phyloP scores from a whole-genome alignment of 2,113 vertebrate genomes.

The Panthera leo region DNA sequence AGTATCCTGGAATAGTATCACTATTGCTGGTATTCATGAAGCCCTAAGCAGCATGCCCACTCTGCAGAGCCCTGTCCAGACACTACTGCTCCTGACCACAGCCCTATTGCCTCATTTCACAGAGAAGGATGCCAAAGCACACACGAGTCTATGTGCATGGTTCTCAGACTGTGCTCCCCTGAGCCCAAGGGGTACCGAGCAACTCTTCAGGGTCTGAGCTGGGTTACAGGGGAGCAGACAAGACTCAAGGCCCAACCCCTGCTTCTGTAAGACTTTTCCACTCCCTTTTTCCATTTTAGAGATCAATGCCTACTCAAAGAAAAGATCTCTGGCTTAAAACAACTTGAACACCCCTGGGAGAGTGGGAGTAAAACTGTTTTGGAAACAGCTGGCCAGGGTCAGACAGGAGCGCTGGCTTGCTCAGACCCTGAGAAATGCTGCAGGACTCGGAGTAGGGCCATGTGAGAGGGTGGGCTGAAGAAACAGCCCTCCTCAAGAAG shows the following conservation, averaged over 20 bases:
- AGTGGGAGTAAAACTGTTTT: background rate
- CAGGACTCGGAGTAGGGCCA: background rate
- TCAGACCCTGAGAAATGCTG: background rate
- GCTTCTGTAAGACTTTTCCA: background rate
- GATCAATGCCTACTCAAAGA: background rate
- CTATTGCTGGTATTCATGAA: background rate
- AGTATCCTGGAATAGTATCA: background rate
- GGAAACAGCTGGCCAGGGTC: background rate
- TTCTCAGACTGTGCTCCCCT: background rate
- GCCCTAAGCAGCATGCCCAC: background rate
- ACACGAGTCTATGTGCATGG: too few relatives aligned
- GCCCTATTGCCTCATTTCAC: background rate
- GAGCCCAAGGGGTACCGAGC: background rate
- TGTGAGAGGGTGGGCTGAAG: background rate
- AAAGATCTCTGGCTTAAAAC: background rate
- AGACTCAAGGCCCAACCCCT: background rate
- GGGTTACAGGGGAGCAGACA: background rate
- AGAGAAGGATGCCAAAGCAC: background rate
- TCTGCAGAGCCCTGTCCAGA: background rate
- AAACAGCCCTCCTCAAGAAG: background rate
- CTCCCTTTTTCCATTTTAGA: background rate
- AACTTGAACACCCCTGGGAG: background rate
- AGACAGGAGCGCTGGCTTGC: background rate
- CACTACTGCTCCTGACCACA: background rate
- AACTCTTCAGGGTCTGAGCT: background rate